Conservation (phyloP, 2,888 invertebrate species). For the Agonopterix heracliana region DNA sequence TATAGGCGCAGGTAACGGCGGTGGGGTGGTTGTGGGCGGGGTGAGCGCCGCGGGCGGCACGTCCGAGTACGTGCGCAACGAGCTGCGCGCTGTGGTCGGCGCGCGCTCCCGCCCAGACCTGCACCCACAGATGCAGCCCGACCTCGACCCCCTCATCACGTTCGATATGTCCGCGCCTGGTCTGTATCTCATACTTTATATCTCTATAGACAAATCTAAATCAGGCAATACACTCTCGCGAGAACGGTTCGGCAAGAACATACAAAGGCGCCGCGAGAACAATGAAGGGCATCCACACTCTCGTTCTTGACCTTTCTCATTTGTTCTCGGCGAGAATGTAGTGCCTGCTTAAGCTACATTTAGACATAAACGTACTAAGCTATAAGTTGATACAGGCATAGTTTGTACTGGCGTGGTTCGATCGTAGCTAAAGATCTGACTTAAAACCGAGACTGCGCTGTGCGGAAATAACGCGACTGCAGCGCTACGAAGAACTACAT, state of each 20-base stretch:
- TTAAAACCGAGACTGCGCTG: too few species aligned
- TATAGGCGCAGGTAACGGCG: constrained; percentile 37
- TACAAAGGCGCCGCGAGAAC: constrained; percentile 8
- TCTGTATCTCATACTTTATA: constrained; percentile 23
- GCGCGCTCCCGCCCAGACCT: constrained; percentile 80
- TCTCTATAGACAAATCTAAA: neutral
- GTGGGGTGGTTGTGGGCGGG: constrained; percentile 19
- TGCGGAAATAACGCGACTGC: too few species aligned
- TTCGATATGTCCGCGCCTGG: constrained; percentile 83
- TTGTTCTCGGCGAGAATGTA: too few species aligned
- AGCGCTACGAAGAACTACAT: too few species aligned
- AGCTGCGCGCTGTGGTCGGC: constrained; percentile 91
- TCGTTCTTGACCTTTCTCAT: too few species aligned
- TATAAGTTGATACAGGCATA: too few species aligned
- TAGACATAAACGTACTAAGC: too few species aligned
- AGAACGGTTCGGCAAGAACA: neutral
- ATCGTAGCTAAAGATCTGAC: too few species aligned
- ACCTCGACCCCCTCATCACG: constrained; percentile 82
- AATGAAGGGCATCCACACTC: too few species aligned
- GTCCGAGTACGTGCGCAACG: constrained; percentile 94
- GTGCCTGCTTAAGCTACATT: too few species aligned
- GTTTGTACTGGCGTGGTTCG: too few species aligned
- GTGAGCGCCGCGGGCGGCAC: constrained; percentile 74
- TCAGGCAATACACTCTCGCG: too few species aligned
- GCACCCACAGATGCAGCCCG: constrained; percentile 70